Evolutionary conservation across 2,888 invertebrate genomes (phyloP).

Genomic region (Drosophila phalerata): DNA sequence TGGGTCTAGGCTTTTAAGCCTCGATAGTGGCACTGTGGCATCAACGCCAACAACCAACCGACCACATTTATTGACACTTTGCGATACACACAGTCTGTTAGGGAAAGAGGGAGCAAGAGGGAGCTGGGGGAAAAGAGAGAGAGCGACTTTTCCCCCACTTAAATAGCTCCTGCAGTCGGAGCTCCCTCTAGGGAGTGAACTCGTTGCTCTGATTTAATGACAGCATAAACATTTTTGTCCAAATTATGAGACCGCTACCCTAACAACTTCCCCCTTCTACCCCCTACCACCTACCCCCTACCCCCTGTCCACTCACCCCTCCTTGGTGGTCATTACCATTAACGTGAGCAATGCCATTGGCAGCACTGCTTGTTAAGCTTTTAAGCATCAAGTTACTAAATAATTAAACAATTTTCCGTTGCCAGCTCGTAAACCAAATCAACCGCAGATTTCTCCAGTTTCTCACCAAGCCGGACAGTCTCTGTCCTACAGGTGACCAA

Average conservation of each 20-base stretch:
- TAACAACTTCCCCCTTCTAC: too few species aligned
- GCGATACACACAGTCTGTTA: conserved; percentile 13
- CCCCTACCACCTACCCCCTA: not conserved
- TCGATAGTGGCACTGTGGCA: conserved; percentile 30
- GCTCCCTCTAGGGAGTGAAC: conserved; percentile 9
- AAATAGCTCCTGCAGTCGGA: not conserved
- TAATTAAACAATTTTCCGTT: conserved; percentile 70
- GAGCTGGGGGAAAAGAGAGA: too few species aligned
- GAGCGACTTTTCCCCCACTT: not conserved
- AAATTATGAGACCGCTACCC: conserved; percentile 61
- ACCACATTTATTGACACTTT: conserved; percentile 63
- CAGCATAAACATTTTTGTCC: conserved; percentile 66
- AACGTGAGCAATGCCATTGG: conserved; percentile 40
- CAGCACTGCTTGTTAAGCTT: conserved; percentile 61
- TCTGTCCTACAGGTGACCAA: conserved; percentile 5
- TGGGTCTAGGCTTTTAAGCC: conserved; percentile 33
- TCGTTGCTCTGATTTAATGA: conserved; percentile 66
- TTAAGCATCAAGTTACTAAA: conserved; percentile 70
- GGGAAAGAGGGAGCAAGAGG: not conserved
- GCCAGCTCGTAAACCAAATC: conserved; percentile 59
- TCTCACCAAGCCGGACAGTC: not conserved
- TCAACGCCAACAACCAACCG: conserved; percentile 27
- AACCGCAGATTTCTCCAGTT: conserved; percentile 40
- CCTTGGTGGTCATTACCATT: conserved; percentile 30
- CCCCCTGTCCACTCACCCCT: not conserved